A percentile compares a stretch with the other conserved stretches of the same genome.
Evolutionary conservation across 2,888 invertebrate species (phyloP).

Genomic region (Agrochola circellaris): DNA sequence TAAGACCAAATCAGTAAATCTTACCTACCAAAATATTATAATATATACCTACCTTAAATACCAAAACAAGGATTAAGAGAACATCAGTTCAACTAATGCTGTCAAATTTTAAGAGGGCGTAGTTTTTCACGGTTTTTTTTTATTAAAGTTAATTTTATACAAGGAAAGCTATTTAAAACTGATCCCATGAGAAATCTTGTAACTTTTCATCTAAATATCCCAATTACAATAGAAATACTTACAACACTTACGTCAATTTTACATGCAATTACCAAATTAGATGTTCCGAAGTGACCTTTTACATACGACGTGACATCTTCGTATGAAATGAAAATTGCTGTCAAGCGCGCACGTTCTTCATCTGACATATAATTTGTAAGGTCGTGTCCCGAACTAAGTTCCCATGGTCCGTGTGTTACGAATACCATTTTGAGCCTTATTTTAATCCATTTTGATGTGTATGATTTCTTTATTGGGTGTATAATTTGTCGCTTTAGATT

Average conservation of each 20-base stretch:
- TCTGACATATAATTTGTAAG: conserved; percentile 82
- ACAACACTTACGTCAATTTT: conserved; percentile 58
- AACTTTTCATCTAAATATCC: conserved; percentile 8
- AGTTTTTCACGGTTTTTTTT: neutral
- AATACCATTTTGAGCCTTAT: conserved; percentile 61
- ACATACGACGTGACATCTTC: conserved; percentile 67
- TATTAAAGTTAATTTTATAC: neutral
- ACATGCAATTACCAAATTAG: conserved; percentile 71
- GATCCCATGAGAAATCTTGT: conserved; percentile 32
- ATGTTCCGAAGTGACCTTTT: conserved; percentile 72
- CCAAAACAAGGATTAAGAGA: neutral
- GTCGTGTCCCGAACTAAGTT: conserved; percentile 72
- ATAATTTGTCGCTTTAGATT: conserved; percentile 57
- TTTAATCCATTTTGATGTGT: conserved; percentile 49
- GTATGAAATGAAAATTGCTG: conserved; percentile 70
- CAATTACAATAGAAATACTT: conserved; percentile 52
- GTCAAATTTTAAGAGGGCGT: neutral
- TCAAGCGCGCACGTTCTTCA: conserved; percentile 77
- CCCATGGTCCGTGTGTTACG: conserved; percentile 69
- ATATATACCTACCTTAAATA: too few species aligned
- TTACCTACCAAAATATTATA: too few species aligned
- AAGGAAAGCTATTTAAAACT: neutral
- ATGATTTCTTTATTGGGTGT: conserved; percentile 69
- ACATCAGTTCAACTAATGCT: neutral
- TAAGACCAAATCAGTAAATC: neutral